Percentiles rank a stretch among this genome's conserved stretches.
Evolutionary conservation across 2,113 vertebrate genomes (phyloP).

Genomic region (Perca schrenkii): DNA sequence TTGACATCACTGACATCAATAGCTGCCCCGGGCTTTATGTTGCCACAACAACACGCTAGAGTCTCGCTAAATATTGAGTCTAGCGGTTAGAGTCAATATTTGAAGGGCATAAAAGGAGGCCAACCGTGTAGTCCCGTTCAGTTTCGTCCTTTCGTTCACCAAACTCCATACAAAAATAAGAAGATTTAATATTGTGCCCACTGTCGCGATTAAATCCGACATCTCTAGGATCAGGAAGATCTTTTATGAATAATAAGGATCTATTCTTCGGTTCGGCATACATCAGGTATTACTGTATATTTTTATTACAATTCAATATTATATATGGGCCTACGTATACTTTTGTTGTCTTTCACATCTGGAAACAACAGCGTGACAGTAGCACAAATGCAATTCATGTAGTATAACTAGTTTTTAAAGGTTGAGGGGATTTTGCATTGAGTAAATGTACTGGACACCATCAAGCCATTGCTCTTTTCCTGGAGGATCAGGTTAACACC

Average conservation of each 20-base stretch:
- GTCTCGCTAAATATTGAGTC: too few relatives aligned
- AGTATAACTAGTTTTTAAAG: too few relatives aligned
- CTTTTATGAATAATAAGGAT: neutral
- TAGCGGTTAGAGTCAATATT: constrained; percentile 32
- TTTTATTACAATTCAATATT: neutral
- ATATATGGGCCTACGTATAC: too few relatives aligned
- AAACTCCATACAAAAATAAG: neutral
- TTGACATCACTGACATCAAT: constrained; percentile 47
- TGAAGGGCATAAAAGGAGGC: constrained; percentile 69
- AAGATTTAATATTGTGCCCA: neutral
- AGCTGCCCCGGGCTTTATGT: constrained; percentile 47
- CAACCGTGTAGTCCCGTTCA: neutral
- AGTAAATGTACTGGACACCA: neutral
- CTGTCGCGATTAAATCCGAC: rapidly evolving
- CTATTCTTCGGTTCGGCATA: neutral
- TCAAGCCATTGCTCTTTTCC: neutral
- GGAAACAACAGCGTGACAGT: too few relatives aligned
- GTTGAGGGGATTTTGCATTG: neutral
- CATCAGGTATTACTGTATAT: neutral
- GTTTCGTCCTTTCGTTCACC: neutral
- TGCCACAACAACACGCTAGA: constrained; percentile 59
- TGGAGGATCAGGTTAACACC: neutral
- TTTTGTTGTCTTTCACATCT: too few relatives aligned
- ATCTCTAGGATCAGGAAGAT: rapidly evolving
- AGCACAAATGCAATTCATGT: too few relatives aligned